Evolutionary conservation across 2,888 invertebrate genomes (phyloP), one percentile per base, ranked within the genome.

Genomic region (Chrysolina haemoptera): DNA sequence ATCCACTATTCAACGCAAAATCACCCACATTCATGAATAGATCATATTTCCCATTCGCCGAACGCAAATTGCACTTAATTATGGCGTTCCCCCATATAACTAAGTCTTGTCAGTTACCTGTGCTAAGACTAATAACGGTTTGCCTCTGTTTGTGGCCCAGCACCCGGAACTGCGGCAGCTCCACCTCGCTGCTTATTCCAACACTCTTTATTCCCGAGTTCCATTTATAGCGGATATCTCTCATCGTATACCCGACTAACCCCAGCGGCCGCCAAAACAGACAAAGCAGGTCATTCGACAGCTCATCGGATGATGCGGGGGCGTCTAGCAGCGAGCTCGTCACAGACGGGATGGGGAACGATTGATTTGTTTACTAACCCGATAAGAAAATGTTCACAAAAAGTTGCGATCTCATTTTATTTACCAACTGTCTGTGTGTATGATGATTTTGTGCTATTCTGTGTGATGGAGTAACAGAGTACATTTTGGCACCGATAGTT

Each of bases 141-240:
- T 95, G 94, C 90, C 95, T 94, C 92, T 97, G 97, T 89, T 96
- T 94, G 91, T 97, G 96, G 89, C 97, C 97, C 90, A 97, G 94
- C 89, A 97, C 96, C 90, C 96, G 94, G 93, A 98, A 98, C 92
- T 98, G 97, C 87, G 98, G 97, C 89, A 98, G 94, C 92, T 96
- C 95, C 91, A 97, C 96, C 90, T 96, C 96, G 90, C 93, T 94
- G 93, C 95, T 95, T 92, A 97, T 96, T 90, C 96, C 96, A 90
- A 98, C 96, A 91, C 97, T 96, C 90, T 93, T 93, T 89, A 92
- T 92, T 89, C 96, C 96, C 91, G 95, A 93, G 91, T 94, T 94
- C 97, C 97, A 98, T 92, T 94, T 95, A 93, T 97, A 97, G 90
- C 95, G 94, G 92, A 97, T 96, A 93, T 96, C 96, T 93, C 94